Base-by-base conservation (phyloP, 2,113 vertebrate genomes). In the Phalacrocorax aristotelis region DNA sequence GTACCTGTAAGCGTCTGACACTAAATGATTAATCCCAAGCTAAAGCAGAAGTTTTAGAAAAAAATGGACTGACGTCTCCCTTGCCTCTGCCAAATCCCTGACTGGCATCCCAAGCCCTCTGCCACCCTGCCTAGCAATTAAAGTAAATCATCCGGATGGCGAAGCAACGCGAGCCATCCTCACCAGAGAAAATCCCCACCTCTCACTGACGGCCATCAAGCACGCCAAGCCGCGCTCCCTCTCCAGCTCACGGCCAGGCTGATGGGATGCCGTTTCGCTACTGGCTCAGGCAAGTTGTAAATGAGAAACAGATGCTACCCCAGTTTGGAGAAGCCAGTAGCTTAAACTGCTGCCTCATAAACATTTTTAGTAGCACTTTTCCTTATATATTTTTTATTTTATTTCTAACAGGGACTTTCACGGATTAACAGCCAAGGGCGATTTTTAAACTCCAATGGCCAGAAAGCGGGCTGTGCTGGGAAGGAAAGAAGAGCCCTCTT, bases 301-400 rank as follows among this genome's bases (percentile, higher is more conserved):
- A 97, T 90, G 89, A 83, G 89, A 52, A 97, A 77, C 97, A 97
- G 97, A 90, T 90, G 92, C 82, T 93, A 5, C 42, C 60, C 29
- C 0, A 2, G 40, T 42, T 32, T 61, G 89, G 66, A 90, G 62
- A 58, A 94, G 89, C 30, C 81, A 62, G 94, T 61, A 88, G 90
- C 92, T 87, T 44, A 65, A 96, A 94, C 75, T 83, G 60, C 95
- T 94, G 91, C 90, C 95, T 87, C 94, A 51, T 97, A 97, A 97
- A 96, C 86, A 89, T 84, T 95, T 95, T 91, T 92, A 96, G 94
- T 90, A 52, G 88, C 84, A 66, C 89, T 96, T 93, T 83, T 83
- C 89, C 71, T 48, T 93, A 87, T 96, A 86, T 96, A 92, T 90
- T 74, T 96, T 95, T 97, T 86, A 97, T 97, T 96, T 97, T 96